Base-by-base conservation (phyloP, 2,113 vertebrate genomes). In the Onychorhynchus coronatus region DNA sequence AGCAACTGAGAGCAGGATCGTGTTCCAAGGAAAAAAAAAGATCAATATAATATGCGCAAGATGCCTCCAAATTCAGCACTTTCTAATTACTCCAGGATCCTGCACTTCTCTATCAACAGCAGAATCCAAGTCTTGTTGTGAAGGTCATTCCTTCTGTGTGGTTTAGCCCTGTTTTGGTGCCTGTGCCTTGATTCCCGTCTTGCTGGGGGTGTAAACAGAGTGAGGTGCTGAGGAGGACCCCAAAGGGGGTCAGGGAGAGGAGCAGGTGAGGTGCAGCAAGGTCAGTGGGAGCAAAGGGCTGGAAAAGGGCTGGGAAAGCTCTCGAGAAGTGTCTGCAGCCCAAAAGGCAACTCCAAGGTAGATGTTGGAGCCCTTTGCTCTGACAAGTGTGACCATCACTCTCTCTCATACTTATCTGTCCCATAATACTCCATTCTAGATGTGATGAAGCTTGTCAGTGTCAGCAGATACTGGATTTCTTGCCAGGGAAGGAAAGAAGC, bases 281-380 rank as follows among this genome's bases (percentile, higher is more conserved):
- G 10, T 27, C 1, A 0, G 23, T 1, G 1, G 12, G 49, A 75
- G n/a, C 2, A 12, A 13, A 77, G 50, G 72, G 47, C 24, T 44
- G 66, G 21, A 30, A 9, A 3, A 24, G 68, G 78, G 50, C 42
- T 90, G 46, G 42, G 24, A 55, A 63, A 58, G 56, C 35, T 90
- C 74, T 63, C 0, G 0, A 67, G 70, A 82, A 81, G n/a, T 65
- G 61, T 23, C 68, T 84, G 31, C 46, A 77, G 50, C 50, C 55
- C 44, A 35, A 52, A 73, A 80, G 44, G 59, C 37, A 77, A 2
- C 84, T 72, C 7, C 5, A 65, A 66, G 31, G 25, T 52, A 18
- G 41, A 24, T 49, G 39, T 47, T 76, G 63, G 23, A 67, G 25
- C 25, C 55, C 44, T 80, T 59, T 0, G 2, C 14, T 46, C 59